phyloP scores from a whole-genome alignment of 2,797 vertebrate genomes.

The Neosalanx taihuensis region DNA sequence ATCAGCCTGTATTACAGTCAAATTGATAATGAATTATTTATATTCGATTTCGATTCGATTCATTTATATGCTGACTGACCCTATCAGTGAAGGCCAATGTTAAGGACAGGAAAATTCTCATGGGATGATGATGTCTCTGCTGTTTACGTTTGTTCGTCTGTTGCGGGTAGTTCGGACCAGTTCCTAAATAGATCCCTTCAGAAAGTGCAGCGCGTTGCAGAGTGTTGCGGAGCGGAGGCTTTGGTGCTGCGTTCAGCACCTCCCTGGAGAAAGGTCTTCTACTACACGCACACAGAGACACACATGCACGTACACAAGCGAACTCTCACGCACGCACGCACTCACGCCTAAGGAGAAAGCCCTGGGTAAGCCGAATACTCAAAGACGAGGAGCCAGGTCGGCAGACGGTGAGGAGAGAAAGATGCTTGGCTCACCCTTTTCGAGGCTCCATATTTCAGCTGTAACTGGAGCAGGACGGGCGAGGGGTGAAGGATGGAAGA shows the following conservation, averaged over 20 bases:
- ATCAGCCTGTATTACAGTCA: too few relatives aligned
- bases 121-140: too few relatives aligned
- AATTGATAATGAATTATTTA: too few relatives aligned
- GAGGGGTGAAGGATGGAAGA: slow-evolving; percentile 4
- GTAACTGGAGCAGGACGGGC: slow-evolving; percentile 16
- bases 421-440: slow-evolving; percentile 39
- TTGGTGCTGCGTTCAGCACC: slow-evolving; percentile 40
- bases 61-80: too few relatives aligned
- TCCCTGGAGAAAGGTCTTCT: slow-evolving; percentile 13
- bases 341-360: slow-evolving; percentile 20
- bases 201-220: slow-evolving; percentile 20
- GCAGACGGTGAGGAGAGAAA: slow-evolving; percentile 20
- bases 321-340: background rate
- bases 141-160: background rate
- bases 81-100: too few relatives aligned
- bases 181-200: slow-evolving; percentile 18
- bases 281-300: slow-evolving; percentile 20
- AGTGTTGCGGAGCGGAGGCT: slow-evolving; percentile 17
- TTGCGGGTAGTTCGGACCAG: background rate
- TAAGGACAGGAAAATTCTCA: too few relatives aligned
- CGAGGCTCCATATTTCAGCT: slow-evolving; percentile 31
- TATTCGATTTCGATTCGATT: too few relatives aligned
- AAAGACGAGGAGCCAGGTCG: slow-evolving; percentile 12
- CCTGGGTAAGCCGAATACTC: slow-evolving; percentile 18
- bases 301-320: background rate